Percentiles rank a stretch among this genome's conserved stretches.
Conservation (phyloP, 2,113 vertebrate genomes). For the Prionailurus bengalensis region DNA sequence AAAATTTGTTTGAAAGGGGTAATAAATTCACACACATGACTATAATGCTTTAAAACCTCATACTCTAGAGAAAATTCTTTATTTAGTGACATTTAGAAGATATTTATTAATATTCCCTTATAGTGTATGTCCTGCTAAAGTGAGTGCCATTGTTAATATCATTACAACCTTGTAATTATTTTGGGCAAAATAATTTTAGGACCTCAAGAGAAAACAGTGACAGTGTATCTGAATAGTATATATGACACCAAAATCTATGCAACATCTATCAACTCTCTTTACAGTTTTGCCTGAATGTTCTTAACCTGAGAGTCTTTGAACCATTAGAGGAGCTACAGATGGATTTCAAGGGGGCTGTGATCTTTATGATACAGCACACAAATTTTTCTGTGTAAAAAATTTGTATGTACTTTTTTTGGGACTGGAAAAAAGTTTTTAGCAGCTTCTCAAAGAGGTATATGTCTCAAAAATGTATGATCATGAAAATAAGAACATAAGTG, state of each 20-base stretch:
- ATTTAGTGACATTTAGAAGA: constrained; percentile 29
- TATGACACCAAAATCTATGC: neutral
- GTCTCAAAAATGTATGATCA: constrained; percentile 29
- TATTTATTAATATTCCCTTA: neutral
- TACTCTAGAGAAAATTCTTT: neutral
- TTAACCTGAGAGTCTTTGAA: neutral
- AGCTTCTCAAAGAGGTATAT: constrained; percentile 22
- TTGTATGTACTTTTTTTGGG: neutral
- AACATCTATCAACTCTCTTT: neutral
- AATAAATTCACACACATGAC: neutral
- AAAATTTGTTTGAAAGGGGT: constrained; percentile 20
- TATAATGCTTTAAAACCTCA: neutral
- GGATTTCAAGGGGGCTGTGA: neutral
- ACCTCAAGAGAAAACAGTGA: neutral
- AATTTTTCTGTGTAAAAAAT: neutral
- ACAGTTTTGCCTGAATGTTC: neutral
- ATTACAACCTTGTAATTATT: neutral
- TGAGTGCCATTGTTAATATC: constrained; percentile 17
- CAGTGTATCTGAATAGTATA: neutral
- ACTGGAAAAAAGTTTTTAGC: constrained; percentile 5
- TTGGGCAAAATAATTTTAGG: constrained; percentile 7
- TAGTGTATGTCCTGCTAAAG: neutral
- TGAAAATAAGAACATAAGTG: constrained; percentile 52
- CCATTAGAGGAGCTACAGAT: neutral
- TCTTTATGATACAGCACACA: neutral